Base-by-base conservation (phyloP, 2,113 vertebrate genomes). In the Eulacestoma nigropectus region DNA sequence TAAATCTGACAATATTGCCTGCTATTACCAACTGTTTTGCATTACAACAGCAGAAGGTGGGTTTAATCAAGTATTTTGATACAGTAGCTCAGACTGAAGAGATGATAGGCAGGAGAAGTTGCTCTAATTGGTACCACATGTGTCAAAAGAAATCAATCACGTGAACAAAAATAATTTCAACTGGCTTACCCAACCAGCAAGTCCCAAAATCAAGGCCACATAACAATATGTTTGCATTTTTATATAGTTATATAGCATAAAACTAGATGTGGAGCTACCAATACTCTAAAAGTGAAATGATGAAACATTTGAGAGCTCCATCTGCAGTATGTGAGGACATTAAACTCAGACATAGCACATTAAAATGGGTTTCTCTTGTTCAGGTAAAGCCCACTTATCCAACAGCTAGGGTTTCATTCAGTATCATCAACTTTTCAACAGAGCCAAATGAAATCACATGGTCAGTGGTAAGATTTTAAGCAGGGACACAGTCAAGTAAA, bases 21-120 rank as follows among this genome's bases (percentile, higher is more conserved):
- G 53, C 84, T 72, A 80, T 94, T 93, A 73, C 90, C 93, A 91
- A 96, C 75, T 95, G 96, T 13, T 96, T 93, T 94, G 80, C 86
- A 95, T 95, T 95, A 96, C 73, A 96, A 89, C 89, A 88, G 87
- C 84, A 90, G 79, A 90, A 95, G 90, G 84, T 87, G 87, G 75
- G 92, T 95, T 94, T 93, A 97, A 94, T 89, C 94, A 96, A 84
- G 92, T 75, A 92, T 95, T 94, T 87, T 93, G 93, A 95, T 96
- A 96, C 94, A 96, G 93, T 95, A 97, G 93, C 92, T 1, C 86
- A 65, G 89, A 55, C 60, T 87, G 84, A 92, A 87, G 68, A 90
- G 79, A 97, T 56, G 91, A 97, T 92, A 87, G 87, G 91, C 89
- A 94, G 65, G 59, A 88, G 84, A 96, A 96, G 69, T 80, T 87